Base-by-base conservation (phyloP, 2,113 vertebrate species). In the Austrofundulus limnaeus region DNA sequence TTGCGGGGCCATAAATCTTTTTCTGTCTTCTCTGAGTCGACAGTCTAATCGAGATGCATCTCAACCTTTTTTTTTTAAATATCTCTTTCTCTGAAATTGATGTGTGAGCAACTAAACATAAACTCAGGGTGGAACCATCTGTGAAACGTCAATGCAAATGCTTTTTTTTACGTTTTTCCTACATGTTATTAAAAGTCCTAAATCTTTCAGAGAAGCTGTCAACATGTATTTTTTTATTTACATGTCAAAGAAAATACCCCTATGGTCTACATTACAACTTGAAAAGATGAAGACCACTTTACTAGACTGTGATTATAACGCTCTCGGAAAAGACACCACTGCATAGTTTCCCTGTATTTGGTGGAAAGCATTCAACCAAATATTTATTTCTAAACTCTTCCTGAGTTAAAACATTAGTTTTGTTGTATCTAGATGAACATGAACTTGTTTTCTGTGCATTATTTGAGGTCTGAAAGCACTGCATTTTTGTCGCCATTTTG, bases 11-110 rank as follows among this genome's bases (percentile, higher is more conserved):
- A 85, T 90, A 72, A 65, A 66, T 87, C 81, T 83, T 55, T 56
- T 42, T 50, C 78, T 57, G 72, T 77, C 81, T 64, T 46, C 70
- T 73, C 72, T 70, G 61, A 58, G 68, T 78, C 51, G n/a, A 64
- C 63, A 80, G 81, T 80, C 84, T 66, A 84, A 88, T 85, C 79
- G 76, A 85, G 82, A 88, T 79, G 72, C 56, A 61, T 58, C 63
- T 52, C 39, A 55, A 58, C 39, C 31, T 85, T 78, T 74, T 82
- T 76, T 47, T 12, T 56, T 23, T 42, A 70, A 85, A 78, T 70
- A 75, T 74, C 74, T 81, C 59, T 64, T 79, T 61, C 68, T 66
- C 37, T 54, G 52, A 82, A 85, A 87, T 74, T 59, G 72, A 83
- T 83, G 78, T 52, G 39, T 60, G 57, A 73, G 72, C 61, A 20